Evolutionary conservation across 2,113 vertebrate genomes (phyloP), one percentile per base, ranked within the genome.

Genomic region (Octodon degus): DNA sequence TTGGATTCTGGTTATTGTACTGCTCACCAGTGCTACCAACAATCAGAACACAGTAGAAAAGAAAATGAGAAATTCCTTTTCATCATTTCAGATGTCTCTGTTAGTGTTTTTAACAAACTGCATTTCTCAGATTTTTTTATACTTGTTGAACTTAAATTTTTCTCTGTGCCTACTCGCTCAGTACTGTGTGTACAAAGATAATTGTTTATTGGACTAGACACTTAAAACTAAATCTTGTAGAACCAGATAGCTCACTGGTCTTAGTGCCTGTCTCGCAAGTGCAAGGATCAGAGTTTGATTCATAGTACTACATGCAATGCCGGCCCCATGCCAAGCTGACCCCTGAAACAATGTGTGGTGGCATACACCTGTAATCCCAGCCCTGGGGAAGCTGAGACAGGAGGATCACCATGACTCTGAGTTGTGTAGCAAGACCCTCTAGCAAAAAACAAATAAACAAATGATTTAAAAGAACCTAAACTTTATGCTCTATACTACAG

Each of bases 11-110:
- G 19, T 70, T 97, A 97, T 92, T 96, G 50, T 50, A 63, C 76
- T 96, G 95, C 76, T 96, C 97, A 85, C 63, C 90, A 80, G 77
- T 96, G 97, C 85, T 95, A 97, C 67, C 94, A 93, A 85, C 84
- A 97, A 94, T 90, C 94, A 93, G 80, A 97, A 96, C 13, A 80
- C 11, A 90, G n/a, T 40, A 63, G 50, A 81, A 43, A 94, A 95
- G 93, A 85, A 47, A 37, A 55, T 43, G 1, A 30, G 67, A 86
- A 20, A 7, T 43, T 81, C 77, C 60, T 79, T 81, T 40, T 81
- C 67, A 94, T 96, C 93, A 94, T 82, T 96, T 95, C 32, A 96
- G 63, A 89, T 88, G 76, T 95, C 60, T 95, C 84, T 95, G 70
- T 94, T 68, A 94, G 70, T 96, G 83, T 90, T 88, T 87, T 60